phyloP scores from a whole-genome alignment of 2,797 vertebrate species.

The Sebastiscus tertius region DNA sequence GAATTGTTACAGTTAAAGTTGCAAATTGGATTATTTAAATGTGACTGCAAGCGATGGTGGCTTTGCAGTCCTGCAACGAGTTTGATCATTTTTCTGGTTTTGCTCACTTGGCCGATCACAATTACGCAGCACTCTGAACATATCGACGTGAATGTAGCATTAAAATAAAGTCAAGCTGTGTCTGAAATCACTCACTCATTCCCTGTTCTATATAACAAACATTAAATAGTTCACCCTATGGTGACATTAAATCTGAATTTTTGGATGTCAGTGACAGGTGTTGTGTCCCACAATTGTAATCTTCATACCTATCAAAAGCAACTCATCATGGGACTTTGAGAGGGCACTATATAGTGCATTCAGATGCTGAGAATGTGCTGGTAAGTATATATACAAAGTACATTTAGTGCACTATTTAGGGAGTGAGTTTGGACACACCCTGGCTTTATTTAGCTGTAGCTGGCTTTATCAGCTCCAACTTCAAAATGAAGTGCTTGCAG shows the following conservation, averaged over 20 bases:
- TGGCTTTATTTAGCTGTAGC: not conserved
- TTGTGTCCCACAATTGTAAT: not conserved
- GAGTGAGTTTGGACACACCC: not conserved
- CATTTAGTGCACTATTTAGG: not conserved
- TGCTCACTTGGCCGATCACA: not conserved
- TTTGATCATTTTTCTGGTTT: not conserved
- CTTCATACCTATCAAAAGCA: not conserved
- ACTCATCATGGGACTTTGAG: not conserved
- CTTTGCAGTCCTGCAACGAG: not conserved
- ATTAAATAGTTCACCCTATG: too few species aligned
- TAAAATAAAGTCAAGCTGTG: not conserved
- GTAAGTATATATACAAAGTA: too few species aligned
- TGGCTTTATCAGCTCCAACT: not conserved
- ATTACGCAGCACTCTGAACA: not conserved
- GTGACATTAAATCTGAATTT: not conserved
- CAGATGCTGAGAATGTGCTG: not conserved
- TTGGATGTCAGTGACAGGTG: not conserved
- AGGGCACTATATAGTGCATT: not conserved
- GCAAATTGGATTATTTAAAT: not conserved
- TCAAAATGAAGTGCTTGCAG: not conserved
- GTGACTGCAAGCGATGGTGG: not conserved
- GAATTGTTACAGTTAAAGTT: not conserved
- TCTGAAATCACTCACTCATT: not conserved
- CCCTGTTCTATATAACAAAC: not conserved
- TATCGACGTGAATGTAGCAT: not conserved